These are phyloP conservation scores for Calidris pygmaea DNA, from an alignment of 2,113 vertebrate species.

Conservation along the genomic window DNA sequence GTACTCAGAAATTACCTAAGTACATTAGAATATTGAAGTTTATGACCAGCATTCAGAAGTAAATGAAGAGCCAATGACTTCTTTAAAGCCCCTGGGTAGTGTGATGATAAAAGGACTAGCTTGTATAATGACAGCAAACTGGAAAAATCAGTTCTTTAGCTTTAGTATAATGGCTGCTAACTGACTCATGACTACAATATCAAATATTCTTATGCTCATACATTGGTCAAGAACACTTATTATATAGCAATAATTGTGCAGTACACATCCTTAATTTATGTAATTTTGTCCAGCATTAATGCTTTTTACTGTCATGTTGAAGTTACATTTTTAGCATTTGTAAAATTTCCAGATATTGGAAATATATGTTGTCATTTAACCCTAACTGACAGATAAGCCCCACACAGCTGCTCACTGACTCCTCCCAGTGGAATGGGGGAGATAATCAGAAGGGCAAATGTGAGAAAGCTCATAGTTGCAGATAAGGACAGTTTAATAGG, in stretches of 20 bases:
- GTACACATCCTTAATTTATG: neutral
- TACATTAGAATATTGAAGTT: neutral
- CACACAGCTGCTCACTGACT: accelerated
- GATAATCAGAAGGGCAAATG: neutral
- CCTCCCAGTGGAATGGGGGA: accelerated
- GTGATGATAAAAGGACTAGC: neutral
- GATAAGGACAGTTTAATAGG: neutral
- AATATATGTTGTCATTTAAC: neutral
- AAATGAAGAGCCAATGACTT: neutral
- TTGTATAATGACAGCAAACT: neutral
- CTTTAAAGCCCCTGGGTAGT: neutral
- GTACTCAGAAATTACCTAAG: neutral
- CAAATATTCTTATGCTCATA: neutral
- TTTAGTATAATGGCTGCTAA: neutral
- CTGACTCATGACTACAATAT: neutral
- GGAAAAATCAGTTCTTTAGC: neutral
- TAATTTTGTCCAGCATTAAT: neutral
- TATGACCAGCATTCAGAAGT: neutral
- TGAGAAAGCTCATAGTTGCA: neutral
- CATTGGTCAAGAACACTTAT: neutral
- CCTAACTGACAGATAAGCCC: neutral
- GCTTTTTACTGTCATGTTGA: neutral
- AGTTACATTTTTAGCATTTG: neutral
- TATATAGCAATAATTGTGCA: neutral
- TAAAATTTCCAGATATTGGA: neutral